Conservation (phyloP, 2,113 vertebrate genomes). For the Pandion haliaetus region DNA sequence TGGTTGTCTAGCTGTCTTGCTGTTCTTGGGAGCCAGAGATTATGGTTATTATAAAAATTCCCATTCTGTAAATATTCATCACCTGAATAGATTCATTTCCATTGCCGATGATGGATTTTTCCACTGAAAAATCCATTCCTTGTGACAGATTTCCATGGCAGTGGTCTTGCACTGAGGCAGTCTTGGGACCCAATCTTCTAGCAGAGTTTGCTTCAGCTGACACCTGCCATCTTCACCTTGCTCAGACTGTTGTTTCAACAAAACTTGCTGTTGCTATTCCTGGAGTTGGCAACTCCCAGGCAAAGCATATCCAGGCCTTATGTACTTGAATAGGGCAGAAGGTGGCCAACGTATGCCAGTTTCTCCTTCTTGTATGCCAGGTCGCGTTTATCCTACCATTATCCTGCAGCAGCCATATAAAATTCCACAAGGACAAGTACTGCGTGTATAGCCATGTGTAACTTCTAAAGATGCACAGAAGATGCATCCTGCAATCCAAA, state of each 20-base stretch:
- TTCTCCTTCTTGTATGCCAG: no score
- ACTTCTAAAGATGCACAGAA: no score
- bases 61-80: not conserved
- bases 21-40: not conserved
- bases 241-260: not conserved
- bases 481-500: not conserved
- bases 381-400: not conserved
- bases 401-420: not conserved
- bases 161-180: not conserved
- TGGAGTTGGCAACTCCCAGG: not conserved
- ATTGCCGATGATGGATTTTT: not conserved
- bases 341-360: not conserved
- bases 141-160: not conserved
- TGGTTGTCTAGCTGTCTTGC: not conserved
- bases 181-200: not conserved
- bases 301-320: not conserved
- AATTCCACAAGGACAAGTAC: not conserved
- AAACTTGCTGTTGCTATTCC: not conserved
- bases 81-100: not conserved
- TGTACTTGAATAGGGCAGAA: not conserved
- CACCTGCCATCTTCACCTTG: not conserved
- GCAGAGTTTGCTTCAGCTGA: not conserved
- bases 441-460: accelerated
- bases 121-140: not conserved
- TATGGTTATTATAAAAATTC: not conserved